Base-by-base conservation (phyloP, 2,113 vertebrate species). In the Nothoprocta pentlandii region DNA sequence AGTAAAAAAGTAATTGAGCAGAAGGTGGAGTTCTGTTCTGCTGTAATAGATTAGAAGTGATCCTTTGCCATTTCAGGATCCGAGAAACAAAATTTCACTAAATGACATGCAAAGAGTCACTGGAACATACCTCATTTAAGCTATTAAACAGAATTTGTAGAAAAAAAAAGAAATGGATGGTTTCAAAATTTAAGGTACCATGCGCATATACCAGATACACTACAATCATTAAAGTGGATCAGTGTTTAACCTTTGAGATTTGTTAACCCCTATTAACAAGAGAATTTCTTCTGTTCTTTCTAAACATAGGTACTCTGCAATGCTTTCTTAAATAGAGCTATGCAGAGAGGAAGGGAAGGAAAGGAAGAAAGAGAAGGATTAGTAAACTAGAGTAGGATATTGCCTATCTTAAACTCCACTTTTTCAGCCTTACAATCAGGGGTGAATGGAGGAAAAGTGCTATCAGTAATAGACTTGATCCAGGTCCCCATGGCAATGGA, bases 1-100 rank as follows among this genome's bases (percentile, higher is more conserved):
- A 91, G 78, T 73, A 73, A 94, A 91, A 26, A 79, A 88, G 23
- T 30, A 78, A 75, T 75, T 79, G 78, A 79, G 76, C 22, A 68
- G 49, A 83, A 83, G 14, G 28, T 19, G 17, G 42, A 53, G 34
- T 32, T 74, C 67, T 70, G 22, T 34, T 85, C 85, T 34, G 8
- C 10, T 87, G 87, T 74, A 69, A 46, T 32, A 51, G 20, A 56
- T 36, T 42, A 64, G 8, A 82, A 80, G 10, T 28, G 80, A 51
- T 9, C 3, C 39, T 54, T 81, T 78, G 46, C 26, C 44, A 64
- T 83, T 93, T 25, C 56, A 42, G 17, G n/a, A 79, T 74, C 16
- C 32, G 23, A 80, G 66, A 67, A 93, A 59, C 2, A 54, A 88
- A 92, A 61, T 3, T 5, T 16, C 23, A 21, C 21, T 67, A 10